Evolutionary conservation across 2,888 invertebrate genomes (phyloP).

Genomic region (Malacosoma neustria): DNA sequence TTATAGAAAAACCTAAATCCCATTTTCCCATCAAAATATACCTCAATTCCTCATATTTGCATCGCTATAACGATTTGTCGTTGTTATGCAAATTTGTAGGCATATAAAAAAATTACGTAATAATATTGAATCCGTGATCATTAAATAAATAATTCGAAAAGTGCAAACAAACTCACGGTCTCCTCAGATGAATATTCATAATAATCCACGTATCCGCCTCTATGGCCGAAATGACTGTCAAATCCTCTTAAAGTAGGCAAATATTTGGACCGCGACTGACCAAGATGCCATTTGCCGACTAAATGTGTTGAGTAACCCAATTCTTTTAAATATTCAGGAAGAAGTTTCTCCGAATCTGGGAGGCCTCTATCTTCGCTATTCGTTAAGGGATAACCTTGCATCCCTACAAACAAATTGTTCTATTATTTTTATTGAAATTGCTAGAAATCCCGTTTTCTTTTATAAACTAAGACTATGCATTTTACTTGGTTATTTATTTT

Average conservation of each 20-base stretch:
- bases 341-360: constrained; percentile 60
- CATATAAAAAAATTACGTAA: too few relatives aligned
- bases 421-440: too few relatives aligned
- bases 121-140: too few relatives aligned
- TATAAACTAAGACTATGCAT: too few relatives aligned
- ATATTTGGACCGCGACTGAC: constrained; percentile 64
- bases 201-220: constrained; percentile 88
- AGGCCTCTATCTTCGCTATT: constrained; percentile 57
- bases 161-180: constrained; percentile 29
- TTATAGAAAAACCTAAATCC: too few relatives aligned
- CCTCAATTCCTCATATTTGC: too few relatives aligned
- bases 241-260: constrained; percentile 86
- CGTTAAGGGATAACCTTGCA: constrained; percentile 60
- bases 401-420: constrained; percentile 38
- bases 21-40: too few relatives aligned
- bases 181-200: constrained; percentile 71
- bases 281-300: constrained; percentile 89
- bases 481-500: too few relatives aligned
- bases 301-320: constrained; percentile 84
- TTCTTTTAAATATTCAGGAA: constrained; percentile 77
- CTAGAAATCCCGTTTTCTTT: too few relatives aligned
- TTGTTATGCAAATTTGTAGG: too few relatives aligned
- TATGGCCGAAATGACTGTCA: constrained; percentile 89
- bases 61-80: too few relatives aligned
- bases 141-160: too few relatives aligned